A percentile compares a stretch with the other conserved stretches of the same genome.
Evolutionary conservation across 2,113 vertebrate genomes (phyloP).

Genomic region (Percina caprodes): DNA sequence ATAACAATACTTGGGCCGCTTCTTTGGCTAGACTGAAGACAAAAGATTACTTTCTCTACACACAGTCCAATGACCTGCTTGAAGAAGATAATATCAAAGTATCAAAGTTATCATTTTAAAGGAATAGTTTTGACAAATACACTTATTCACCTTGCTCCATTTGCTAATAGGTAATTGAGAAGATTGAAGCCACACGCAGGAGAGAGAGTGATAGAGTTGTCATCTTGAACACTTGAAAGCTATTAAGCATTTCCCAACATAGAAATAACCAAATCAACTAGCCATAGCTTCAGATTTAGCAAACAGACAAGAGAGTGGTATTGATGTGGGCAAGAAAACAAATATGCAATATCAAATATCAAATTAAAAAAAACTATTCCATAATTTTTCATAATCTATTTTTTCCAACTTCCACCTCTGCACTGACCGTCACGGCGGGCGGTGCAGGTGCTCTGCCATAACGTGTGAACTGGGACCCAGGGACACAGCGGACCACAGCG

Average conservation of each 20-base stretch:
- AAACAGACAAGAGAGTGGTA: not conserved
- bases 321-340: not conserved
- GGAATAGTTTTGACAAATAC: not conserved
- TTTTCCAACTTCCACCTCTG: not conserved
- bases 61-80: not conserved
- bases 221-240: too few species aligned
- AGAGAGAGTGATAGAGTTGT: too few species aligned
- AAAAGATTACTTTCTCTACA: not conserved
- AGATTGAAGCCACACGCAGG: not conserved
- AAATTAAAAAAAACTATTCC: not conserved
- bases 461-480: conserved; percentile 80
- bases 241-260: too few species aligned
- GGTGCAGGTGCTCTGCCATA: conserved; percentile 75
- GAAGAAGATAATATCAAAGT: not conserved
- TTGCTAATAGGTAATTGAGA: not conserved
- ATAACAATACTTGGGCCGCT: not conserved
- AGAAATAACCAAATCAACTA: too few species aligned
- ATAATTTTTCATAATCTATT: not conserved
- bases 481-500: conserved; percentile 88
- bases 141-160: not conserved
- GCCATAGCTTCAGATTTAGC: not conserved
- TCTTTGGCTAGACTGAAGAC: not conserved
- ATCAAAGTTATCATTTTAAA: not conserved
- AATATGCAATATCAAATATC: not conserved
- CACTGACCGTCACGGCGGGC: conserved; percentile 80